Conservation (phyloP, 2,113 vertebrate genomes). For the Malurus melanocephalus region DNA sequence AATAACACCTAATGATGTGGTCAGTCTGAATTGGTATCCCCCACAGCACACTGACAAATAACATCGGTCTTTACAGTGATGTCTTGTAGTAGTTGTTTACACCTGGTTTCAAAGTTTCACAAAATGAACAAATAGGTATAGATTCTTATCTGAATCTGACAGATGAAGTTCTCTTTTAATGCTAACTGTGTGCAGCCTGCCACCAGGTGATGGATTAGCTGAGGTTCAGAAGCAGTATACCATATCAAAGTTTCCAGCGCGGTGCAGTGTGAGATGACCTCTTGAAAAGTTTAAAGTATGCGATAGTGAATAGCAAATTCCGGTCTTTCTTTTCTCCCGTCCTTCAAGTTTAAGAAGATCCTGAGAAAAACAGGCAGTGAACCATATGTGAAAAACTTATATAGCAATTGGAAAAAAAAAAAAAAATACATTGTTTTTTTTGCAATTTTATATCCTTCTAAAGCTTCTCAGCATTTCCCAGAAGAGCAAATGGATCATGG, state of each 20-base stretch:
- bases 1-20: not conserved
- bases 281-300: slow-evolving; percentile 6
- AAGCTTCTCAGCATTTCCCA: not conserved
- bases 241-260: not conserved
- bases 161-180: slow-evolving; percentile 43
- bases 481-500: not conserved
- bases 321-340: not conserved
- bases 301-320: not conserved
- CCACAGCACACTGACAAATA: slow-evolving; percentile 3
- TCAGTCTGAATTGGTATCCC: not conserved
- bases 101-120: slow-evolving; percentile 18
- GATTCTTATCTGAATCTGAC: slow-evolving; percentile 45
- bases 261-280: not conserved
- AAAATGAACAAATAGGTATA: slow-evolving; percentile 15
- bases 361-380: not conserved
- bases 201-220: slow-evolving; percentile 57
- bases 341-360: not conserved
- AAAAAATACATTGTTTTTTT: not conserved
- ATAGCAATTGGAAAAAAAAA: not conserved
- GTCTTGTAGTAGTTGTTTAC: not conserved
- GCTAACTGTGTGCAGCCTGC: slow-evolving; percentile 39
- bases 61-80: not conserved
- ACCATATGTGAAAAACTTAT: not conserved
- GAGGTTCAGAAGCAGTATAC: slow-evolving; percentile 19
- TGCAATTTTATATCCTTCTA: not conserved